Percentiles rank a stretch among this genome's conserved stretches.
Conservation (phyloP, 2,797 vertebrate species). For the Catostomus latipinnis region DNA sequence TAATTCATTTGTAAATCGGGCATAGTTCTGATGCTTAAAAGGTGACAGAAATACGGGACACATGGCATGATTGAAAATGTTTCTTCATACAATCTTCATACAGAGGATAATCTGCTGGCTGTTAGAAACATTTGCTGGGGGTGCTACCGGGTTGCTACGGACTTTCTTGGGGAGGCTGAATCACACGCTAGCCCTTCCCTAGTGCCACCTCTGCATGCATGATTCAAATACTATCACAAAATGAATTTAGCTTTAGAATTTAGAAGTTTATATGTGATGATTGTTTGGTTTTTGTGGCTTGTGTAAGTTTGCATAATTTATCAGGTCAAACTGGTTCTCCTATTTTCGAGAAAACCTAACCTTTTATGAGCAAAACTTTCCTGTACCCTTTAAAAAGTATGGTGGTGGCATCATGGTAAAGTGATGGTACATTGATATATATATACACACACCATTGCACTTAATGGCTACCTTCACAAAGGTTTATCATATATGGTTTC, state of each 20-base stretch:
- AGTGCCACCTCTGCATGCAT: not conserved
- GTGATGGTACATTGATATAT: not conserved
- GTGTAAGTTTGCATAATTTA: constrained; percentile 20
- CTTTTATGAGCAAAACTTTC: not conserved
- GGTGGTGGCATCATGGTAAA: not conserved
- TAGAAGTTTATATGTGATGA: constrained; percentile 13
- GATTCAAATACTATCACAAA: constrained; percentile 13
- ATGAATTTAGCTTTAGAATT: not conserved
- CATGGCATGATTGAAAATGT: too few species aligned
- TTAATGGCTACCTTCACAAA: too few species aligned
- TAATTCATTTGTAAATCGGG: too few species aligned
- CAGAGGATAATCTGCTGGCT: too few species aligned
- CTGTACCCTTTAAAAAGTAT: not conserved
- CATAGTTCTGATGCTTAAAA: too few species aligned
- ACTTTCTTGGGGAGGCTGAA: too few species aligned
- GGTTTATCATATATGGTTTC: not conserved
- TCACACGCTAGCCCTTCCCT: too few species aligned
- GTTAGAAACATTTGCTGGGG: too few species aligned
- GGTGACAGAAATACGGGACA: too few species aligned
- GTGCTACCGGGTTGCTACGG: too few species aligned
- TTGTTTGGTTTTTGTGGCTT: not conserved
- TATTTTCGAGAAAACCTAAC: not conserved
- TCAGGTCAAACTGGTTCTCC: not conserved
- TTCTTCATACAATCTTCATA: too few species aligned
- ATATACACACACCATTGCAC: too few species aligned